phyloP scores from a whole-genome alignment of 2,113 vertebrate genomes.

The Hippocampus comes region DNA sequence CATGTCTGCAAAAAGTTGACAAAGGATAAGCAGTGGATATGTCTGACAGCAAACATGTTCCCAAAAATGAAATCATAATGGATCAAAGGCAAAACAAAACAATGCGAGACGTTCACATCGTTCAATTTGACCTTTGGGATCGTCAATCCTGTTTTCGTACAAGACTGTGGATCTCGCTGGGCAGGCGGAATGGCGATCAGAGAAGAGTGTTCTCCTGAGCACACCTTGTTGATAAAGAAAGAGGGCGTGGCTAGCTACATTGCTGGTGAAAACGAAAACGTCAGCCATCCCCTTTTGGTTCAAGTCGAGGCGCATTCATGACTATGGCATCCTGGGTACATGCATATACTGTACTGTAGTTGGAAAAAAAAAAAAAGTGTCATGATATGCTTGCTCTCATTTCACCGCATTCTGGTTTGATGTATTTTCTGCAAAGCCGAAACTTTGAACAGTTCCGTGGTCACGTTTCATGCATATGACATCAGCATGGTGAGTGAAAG shows the following conservation, averaged over 20 bases:
- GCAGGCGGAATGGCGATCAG: background rate
- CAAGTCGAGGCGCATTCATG: no score
- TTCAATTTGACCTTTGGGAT: no score
- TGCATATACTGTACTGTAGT: background rate
- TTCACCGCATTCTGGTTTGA: background rate
- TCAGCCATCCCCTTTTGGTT: background rate
- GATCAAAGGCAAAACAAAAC: background rate
- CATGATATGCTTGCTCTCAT: background rate
- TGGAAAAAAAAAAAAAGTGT: no score
- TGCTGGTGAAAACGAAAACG: background rate
- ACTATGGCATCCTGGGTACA: background rate
- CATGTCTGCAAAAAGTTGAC: background rate
- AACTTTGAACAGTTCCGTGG: background rate
- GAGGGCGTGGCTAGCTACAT: background rate
- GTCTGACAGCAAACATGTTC: no score
- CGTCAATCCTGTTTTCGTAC: background rate
- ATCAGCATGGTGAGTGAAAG: slow-evolving; percentile 49
- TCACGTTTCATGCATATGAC: background rate
- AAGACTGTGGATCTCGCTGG: background rate
- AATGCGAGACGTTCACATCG: background rate
- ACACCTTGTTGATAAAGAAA: background rate
- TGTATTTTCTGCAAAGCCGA: background rate
- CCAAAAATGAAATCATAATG: no score
- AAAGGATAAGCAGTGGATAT: no score
- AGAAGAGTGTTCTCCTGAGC: background rate